A percentile compares a stretch with the other conserved stretches of the same genome.
phyloP scores from a whole-genome alignment of 2,888 invertebrate species.

The Caradrina clavipalpis region DNA sequence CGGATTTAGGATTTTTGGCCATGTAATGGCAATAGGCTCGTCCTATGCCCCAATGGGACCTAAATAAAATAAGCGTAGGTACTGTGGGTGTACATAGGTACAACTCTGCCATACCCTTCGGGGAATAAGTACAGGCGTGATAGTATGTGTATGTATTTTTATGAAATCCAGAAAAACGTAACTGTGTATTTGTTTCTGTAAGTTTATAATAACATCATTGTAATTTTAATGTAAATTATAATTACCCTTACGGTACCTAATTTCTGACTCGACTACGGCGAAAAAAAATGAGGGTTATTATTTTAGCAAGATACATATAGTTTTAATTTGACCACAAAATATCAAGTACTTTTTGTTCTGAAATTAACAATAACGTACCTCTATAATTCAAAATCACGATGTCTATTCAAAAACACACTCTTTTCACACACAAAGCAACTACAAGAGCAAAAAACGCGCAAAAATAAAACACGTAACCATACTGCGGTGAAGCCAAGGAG shows the following conservation, averaged over 20 bases:
- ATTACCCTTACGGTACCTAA: not conserved
- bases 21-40: no score
- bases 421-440: conserved; percentile 17
- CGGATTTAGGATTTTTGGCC: no score
- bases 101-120: no score
- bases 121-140: no score
- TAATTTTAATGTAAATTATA: no score
- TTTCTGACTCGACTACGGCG: not conserved
- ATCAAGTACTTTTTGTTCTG: not conserved
- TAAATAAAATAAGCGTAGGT: no score
- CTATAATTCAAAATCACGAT: not conserved
- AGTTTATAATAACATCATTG: no score
- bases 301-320: not conserved
- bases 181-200: no score
- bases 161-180: no score
- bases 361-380: not conserved
- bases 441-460: conserved; percentile 28
- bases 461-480: conserved; percentile 23
- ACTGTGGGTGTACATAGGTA: no score
- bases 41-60: no score
- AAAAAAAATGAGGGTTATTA: not conserved
- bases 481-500: conserved; percentile 51
- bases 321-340: not conserved
- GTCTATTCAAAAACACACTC: not conserved
- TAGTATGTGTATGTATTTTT: no score